Evolutionary conservation across 1,140 invertebrate species (phyloP).

Genomic region (Chionoecetes opilio): DNA sequence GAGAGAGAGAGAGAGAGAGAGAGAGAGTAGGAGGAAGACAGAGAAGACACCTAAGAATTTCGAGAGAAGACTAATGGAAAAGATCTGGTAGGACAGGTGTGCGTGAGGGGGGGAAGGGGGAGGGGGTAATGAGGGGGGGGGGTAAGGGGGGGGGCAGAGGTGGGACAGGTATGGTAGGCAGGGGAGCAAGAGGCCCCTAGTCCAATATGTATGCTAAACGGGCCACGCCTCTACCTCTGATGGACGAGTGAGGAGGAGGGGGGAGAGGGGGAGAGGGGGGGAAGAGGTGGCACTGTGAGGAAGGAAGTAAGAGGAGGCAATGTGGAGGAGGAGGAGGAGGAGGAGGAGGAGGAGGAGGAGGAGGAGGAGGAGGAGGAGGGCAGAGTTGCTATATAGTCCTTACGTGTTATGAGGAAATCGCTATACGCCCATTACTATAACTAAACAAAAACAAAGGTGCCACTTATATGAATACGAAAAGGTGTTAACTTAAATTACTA

Average conservation of each 20-base stretch:
- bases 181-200: constrained; percentile 49
- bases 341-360: background rate
- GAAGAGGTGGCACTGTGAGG: background rate
- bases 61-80: background rate
- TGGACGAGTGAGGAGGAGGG: constrained; percentile 51
- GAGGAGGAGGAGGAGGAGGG: background rate
- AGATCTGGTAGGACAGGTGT: background rate
- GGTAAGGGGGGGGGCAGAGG: background rate
- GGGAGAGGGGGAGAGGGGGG: background rate
- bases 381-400: too few relatives aligned
- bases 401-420: too few relatives aligned
- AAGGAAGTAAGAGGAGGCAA: background rate
- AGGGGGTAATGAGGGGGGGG: background rate
- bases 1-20: background rate
- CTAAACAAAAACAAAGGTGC: too few relatives aligned
- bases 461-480: too few relatives aligned
- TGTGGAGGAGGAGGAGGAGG: background rate
- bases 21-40: background rate
- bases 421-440: too few relatives aligned
- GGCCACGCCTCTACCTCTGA: constrained; percentile 70
- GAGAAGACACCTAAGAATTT: background rate
- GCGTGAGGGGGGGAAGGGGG: background rate
- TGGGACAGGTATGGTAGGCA: background rate
- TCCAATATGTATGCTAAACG: constrained; percentile 77
- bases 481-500: too few relatives aligned